Evolutionary conservation across 2,797 vertebrate genomes (phyloP).

Genomic region (Pristis pectinata): DNA sequence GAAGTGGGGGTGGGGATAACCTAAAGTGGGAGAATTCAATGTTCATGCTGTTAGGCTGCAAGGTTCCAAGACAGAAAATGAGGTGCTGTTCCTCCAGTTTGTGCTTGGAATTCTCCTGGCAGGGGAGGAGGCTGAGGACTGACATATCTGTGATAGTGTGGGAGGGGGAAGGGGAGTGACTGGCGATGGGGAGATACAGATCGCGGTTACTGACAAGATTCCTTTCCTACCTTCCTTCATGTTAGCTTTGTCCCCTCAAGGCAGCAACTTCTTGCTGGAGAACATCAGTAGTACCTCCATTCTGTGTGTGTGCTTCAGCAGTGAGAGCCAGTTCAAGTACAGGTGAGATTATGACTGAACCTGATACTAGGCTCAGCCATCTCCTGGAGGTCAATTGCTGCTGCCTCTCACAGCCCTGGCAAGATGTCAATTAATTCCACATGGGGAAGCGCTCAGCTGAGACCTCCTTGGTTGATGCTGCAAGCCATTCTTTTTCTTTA

Average conservation of each 20-base stretch:
- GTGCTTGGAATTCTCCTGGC: no score
- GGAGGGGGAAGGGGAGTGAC: no score
- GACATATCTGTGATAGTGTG: no score
- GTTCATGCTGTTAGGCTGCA: no score
- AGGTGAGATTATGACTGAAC: no score
- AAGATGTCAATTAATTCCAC: neutral
- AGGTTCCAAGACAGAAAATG: no score
- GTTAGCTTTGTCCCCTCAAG: neutral
- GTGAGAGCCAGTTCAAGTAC: neutral
- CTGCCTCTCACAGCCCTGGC: neutral
- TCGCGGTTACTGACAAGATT: neutral
- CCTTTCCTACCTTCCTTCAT: neutral
- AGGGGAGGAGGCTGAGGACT: no score
- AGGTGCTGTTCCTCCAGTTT: no score
- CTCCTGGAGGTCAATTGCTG: neutral
- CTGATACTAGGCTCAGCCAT: neutral
- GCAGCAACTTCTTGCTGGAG: neutral
- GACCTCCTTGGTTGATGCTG: neutral
- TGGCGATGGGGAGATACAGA: no score
- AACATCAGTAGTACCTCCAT: neutral
- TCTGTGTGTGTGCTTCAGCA: no score
- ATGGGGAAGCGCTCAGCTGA: neutral
- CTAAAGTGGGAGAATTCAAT: no score
- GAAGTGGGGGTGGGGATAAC: no score
- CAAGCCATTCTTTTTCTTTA: neutral